These are phyloP conservation scores for Chironomus striatipennis DNA, from an alignment of 1,140 invertebrate genomes.

Conservation along the genomic window DNA sequence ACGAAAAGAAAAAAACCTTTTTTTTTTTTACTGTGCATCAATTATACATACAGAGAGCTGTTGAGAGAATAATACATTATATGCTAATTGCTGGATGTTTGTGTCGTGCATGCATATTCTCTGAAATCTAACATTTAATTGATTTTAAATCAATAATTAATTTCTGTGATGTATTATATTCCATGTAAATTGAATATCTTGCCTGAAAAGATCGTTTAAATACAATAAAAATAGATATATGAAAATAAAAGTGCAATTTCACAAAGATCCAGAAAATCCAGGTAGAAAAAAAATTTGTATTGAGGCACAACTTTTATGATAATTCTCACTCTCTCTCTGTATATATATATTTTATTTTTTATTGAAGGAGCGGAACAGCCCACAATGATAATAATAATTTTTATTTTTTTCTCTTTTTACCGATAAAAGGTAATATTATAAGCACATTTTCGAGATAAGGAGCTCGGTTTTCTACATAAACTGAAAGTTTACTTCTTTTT, in stretches of 20 bases:
- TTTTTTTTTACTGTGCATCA: constrained; percentile 4
- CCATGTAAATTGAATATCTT: not conserved
- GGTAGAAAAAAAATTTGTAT: not conserved
- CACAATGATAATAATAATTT: constrained; percentile 7
- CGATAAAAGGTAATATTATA: not conserved
- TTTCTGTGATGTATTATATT: no score
- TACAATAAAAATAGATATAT: not conserved
- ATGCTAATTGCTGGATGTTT: not conserved
- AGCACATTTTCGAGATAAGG: not conserved
- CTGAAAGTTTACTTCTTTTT: not conserved
- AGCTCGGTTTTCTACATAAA: not conserved
- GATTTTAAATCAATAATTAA: not conserved
- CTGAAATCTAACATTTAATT: not conserved
- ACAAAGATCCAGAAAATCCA: not conserved
- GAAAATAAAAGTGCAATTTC: not conserved
- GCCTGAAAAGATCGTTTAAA: not conserved
- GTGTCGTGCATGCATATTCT: not conserved
- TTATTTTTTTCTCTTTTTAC: not conserved
- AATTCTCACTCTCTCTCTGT: not conserved
- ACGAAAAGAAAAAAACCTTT: not conserved
- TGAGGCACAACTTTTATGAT: not conserved
- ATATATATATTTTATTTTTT: no score
- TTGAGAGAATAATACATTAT: not conserved
- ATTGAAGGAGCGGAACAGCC: not conserved
- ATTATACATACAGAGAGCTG: not conserved